These are phyloP conservation scores for Chymomyza fuscimana DNA, from an alignment of 2,888 invertebrate genomes.

Conservation along the genomic window DNA sequence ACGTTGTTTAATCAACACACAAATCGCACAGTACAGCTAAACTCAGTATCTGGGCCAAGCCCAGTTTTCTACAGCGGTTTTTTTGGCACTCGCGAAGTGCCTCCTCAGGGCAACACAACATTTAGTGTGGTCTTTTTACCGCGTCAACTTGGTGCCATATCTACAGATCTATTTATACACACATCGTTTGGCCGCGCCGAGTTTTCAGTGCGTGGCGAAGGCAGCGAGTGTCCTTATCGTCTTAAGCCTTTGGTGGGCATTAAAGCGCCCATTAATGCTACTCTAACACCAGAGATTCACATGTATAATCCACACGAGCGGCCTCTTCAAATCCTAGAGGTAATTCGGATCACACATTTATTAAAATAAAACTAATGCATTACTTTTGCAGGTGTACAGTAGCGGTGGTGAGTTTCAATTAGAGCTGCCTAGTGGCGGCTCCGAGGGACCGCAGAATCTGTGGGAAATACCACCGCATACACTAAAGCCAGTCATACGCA, in stretches of 20 bases:
- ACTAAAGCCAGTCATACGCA: slow-evolving; percentile 92
- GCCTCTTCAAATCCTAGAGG: slow-evolving; percentile 90
- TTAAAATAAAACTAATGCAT: neutral
- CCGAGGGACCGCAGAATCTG: slow-evolving; percentile 88
- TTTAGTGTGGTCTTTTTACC: slow-evolving; percentile 98
- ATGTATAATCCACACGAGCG: slow-evolving; percentile 96
- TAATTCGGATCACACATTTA: slow-evolving; percentile 67
- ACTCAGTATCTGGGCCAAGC: slow-evolving; percentile 96
- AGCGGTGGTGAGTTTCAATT: slow-evolving; percentile 95
- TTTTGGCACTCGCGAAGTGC: slow-evolving; percentile 96
- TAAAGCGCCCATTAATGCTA: slow-evolving; percentile 94
- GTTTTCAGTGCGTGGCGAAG: slow-evolving; percentile 91
- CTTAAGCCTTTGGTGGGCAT: slow-evolving; percentile 94
- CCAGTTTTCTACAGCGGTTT: slow-evolving; percentile 98
- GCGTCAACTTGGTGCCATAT: slow-evolving; percentile 91
- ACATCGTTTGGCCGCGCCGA: slow-evolving; percentile 95
- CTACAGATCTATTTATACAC: slow-evolving; percentile 94
- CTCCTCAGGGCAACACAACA: slow-evolving; percentile 94
- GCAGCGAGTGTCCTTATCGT: slow-evolving; percentile 94
- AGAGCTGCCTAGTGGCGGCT: slow-evolving; percentile 88
- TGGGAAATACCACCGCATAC: slow-evolving; percentile 96
- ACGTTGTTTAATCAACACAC: slow-evolving; percentile 92
- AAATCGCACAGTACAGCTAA: slow-evolving; percentile 93
- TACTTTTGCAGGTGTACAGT: slow-evolving; percentile 84
- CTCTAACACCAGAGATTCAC: slow-evolving; percentile 92